Evolutionary conservation across 2,113 vertebrate genomes (phyloP).

Genomic region (Sturnus vulgaris): DNA sequence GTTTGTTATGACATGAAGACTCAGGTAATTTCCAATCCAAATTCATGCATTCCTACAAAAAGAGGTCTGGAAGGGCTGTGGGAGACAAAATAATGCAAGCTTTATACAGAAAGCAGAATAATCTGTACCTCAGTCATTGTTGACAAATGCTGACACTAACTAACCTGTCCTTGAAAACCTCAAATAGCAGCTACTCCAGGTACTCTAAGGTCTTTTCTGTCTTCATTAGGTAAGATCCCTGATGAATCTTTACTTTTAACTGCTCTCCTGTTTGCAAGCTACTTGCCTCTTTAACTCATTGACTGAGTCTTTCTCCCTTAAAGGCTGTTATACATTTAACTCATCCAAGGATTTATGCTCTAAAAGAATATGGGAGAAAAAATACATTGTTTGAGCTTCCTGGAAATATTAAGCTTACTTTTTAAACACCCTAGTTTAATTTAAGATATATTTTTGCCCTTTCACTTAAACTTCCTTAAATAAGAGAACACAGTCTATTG

Average conservation of each 20-base stretch:
- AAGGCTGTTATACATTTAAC: neutral
- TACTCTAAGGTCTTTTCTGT: neutral
- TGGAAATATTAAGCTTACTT: neutral
- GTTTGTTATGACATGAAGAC: neutral
- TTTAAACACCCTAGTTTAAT: neutral
- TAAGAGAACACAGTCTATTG: neutral
- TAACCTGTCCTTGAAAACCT: neutral
- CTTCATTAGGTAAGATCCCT: slow-evolving; percentile 13
- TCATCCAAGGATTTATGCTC: neutral
- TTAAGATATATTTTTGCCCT: neutral
- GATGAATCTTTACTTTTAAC: slow-evolving; percentile 32
- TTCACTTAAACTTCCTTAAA: neutral
- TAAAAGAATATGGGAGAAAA: neutral
- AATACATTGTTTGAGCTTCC: neutral
- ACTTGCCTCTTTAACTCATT: neutral
- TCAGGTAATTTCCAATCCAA: neutral
- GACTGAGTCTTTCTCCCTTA: neutral
- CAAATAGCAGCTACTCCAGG: neutral
- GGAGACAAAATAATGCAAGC: neutral
- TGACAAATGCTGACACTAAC: neutral
- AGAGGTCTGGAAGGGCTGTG: neutral
- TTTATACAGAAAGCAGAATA: neutral
- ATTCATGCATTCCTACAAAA: neutral
- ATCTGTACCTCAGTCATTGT: neutral
- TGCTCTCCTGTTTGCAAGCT: neutral